Evolutionary conservation across 2,888 invertebrate species (phyloP), one percentile per base, ranked within the genome.

Genomic region (Pterostichus madidus): DNA sequence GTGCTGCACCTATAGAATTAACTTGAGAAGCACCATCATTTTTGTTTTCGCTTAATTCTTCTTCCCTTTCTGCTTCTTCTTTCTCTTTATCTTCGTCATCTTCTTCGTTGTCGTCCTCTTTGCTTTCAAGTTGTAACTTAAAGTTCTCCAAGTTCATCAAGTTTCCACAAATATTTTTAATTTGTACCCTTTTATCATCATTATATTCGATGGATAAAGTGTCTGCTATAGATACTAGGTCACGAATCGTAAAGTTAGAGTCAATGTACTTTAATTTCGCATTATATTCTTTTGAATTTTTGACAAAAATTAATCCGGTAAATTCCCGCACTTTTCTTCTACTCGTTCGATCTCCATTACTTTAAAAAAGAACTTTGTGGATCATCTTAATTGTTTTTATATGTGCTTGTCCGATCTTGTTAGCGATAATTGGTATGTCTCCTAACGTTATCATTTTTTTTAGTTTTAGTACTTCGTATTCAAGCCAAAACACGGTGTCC

Each of bases 161-260:
- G 10, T 2, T 73, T 17, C 46, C 49, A 49, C 73, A 73, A 49
- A 73, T 73, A 8, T 46, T 73, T 24, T 13, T 5, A 10, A 46
- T 17, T 46, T 46, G n/a, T 11, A 17, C 24, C 10, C 17, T 24
- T 17, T 73, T 49, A 49, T 73, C 73, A 5, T n/a, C 11, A 31
- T 73, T 24, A n/a, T 46, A 73, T 46, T 73, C 49, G 11, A 44
- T 4, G 8, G 46, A 11, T 46, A 73, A 24, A 5, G 46, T 11
- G 4, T 56, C 53, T n/a, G 35, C 1, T 13, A 77, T 77, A 53
- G 31, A 11, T 13, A 52, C 24, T 77, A 77, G 53, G 31, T 77
- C 77, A n/a, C n/a, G 10, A 5, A 77, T 17, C 3, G 77, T n/a
- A 76, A 77, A 77, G 39, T 53, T 59, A 32, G 56, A 32, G 11